Base-by-base conservation (phyloP, 2,888 invertebrate genomes). In the Lysandra coridon region DNA sequence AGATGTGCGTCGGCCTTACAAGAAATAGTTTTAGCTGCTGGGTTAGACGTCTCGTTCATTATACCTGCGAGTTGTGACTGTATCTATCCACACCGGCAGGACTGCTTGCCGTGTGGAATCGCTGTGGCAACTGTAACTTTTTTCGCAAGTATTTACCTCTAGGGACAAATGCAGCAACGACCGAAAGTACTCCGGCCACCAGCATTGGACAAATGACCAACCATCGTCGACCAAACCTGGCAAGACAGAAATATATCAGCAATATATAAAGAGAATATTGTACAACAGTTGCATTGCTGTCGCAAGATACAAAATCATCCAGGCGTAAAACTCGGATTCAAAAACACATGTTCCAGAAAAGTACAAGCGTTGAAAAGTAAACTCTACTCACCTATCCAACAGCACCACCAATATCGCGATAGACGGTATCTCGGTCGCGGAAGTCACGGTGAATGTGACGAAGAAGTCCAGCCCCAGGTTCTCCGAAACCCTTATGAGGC, bases 401-500 rank as follows among this genome's bases (percentile, higher is more conserved):
- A 87, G 78, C 23, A 86, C 40, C 40, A 86, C 84, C 49, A 88
- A 76, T 33, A 86, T 57, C 4, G 83, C 80, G 37, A 87, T 83
- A 0, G 87, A 86, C 5, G 91, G 91, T 79, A 90, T 84, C 81
- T 92, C 91, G 0, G 88, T 87, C 0, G 86, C 84, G 0, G 91
- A 88, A 0, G 90, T 87, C n/a, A 90, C 82, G 0, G 90, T 87
- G 82, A 89, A 91, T 0, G 89, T 90, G 1, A 89, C 64, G 83
- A 91, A 91, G 84, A 92, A 89, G 82, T 88, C 86, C 80, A 87
- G 81, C 0, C 91, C 91, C 57, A 92, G 86, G 62, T 85, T 88
- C 85, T 91, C 91, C 0, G 91, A 91, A 79, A 91, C 82, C 7
- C 91, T 83, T n/a, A 90, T 85, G 64, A 91, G 84, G 33, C 88